These are phyloP conservation scores for Forbesichthys papilliferus DNA, from an alignment of 2,113 vertebrate genomes.

Conservation along the genomic window DNA sequence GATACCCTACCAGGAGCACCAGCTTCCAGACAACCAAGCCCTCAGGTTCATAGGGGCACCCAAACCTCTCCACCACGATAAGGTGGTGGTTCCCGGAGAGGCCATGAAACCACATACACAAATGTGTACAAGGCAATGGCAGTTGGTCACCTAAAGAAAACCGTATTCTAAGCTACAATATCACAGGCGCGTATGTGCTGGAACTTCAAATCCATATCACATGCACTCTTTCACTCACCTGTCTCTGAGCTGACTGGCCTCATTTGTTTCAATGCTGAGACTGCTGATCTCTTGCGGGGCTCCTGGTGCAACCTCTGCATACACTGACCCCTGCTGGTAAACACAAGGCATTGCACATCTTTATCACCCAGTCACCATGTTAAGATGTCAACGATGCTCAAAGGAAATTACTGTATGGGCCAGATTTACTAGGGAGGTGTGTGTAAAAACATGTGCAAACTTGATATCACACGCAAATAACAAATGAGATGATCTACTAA, in stretches of 20 bases:
- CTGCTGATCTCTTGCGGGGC: conserved; percentile 83
- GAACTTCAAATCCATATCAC: background rate
- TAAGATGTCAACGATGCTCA: background rate
- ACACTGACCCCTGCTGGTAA: conserved; percentile 69
- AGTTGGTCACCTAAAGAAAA: background rate
- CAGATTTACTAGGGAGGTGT: too few relatives aligned
- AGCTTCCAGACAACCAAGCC: too few relatives aligned
- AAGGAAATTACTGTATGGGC: too few relatives aligned
- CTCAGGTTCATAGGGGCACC: too few relatives aligned
- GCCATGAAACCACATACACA: background rate
- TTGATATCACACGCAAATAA: too few relatives aligned
- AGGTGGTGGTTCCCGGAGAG: too few relatives aligned
- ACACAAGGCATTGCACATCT: background rate
- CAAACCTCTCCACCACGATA: too few relatives aligned
- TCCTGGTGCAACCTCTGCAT: conserved; percentile 82
- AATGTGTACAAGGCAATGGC: background rate
- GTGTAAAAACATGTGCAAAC: too few relatives aligned
- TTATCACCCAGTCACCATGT: background rate
- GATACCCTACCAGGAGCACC: too few relatives aligned
- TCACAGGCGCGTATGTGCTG: background rate
- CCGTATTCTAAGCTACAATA: too few relatives aligned
- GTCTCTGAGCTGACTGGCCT: conserved; percentile 75
- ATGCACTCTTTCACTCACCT: conserved; percentile 71
- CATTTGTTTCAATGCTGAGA: conserved; percentile 66
- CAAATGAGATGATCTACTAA: background rate